phyloP scores from a whole-genome alignment of 2,797 vertebrate species.

The Anguilla obscura region DNA sequence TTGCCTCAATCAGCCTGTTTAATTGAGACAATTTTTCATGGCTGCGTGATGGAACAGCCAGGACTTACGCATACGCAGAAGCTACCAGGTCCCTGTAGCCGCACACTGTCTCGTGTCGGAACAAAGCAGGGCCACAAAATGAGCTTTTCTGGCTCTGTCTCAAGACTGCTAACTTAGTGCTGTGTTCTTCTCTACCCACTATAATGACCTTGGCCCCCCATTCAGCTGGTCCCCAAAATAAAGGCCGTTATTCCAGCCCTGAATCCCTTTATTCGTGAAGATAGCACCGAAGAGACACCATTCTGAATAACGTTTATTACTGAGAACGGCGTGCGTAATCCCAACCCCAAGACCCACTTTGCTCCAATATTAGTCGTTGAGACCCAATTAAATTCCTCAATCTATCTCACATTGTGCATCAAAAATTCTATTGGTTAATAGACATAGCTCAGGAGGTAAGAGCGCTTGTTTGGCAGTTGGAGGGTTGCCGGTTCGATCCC shows the following conservation, averaged over 20 bases:
- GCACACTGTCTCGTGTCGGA: background rate
- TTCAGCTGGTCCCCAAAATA: background rate
- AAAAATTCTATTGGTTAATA: background rate
- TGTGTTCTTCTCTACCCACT: background rate
- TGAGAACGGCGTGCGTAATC: background rate
- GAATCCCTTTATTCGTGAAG: constrained; percentile 14
- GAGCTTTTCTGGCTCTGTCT: background rate
- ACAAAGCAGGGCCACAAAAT: background rate
- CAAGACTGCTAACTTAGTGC: background rate
- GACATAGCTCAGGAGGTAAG: too few relatives aligned
- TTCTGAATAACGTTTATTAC: background rate
- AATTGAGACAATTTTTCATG: constrained; percentile 65
- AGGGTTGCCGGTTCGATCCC: too few relatives aligned
- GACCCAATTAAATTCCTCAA: background rate
- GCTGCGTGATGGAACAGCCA: constrained; percentile 42
- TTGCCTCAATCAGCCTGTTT: constrained; percentile 66
- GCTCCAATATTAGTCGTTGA: background rate
- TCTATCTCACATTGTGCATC: background rate
- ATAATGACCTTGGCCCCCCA: background rate
- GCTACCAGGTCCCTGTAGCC: background rate
- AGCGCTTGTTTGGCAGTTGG: too few relatives aligned
- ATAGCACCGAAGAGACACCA: background rate
- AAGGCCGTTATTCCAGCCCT: background rate
- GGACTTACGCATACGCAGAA: constrained; percentile 23
- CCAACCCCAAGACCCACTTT: background rate